Conservation (phyloP, 2,888 invertebrate genomes). For the Nephrotoma flavescens region DNA sequence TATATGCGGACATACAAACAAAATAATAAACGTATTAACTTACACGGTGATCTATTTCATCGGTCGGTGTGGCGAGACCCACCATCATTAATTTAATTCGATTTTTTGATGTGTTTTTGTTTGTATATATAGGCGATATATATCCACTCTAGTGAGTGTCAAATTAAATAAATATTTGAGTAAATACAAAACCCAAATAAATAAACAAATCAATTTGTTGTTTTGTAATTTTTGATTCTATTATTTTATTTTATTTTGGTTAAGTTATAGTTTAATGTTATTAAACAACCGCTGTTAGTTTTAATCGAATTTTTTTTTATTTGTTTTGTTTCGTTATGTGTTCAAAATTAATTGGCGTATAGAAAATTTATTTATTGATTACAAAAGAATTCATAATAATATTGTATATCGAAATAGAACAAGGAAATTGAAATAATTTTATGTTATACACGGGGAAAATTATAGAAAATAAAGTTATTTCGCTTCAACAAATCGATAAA, state of each 20-base stretch:
- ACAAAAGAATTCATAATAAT: not conserved
- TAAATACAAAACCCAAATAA: not conserved
- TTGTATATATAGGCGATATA: not conserved
- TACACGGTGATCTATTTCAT: not conserved
- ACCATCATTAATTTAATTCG: not conserved
- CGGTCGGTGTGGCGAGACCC: not conserved
- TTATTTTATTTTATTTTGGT: not conserved
- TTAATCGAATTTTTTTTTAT: not conserved
- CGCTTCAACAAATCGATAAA: not conserved
- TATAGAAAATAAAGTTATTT: not conserved
- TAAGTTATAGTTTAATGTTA: not conserved
- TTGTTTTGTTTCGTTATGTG: not conserved
- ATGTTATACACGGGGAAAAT: not conserved
- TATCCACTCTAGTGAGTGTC: not conserved
- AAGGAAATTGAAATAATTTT: not conserved
- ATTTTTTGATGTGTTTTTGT: not conserved
- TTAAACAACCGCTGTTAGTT: not conserved
- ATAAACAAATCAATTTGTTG: not conserved
- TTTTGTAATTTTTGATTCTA: not conserved
- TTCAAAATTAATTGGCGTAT: not conserved
- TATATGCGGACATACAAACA: no score
- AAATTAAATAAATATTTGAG: not conserved
- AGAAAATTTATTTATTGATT: not conserved
- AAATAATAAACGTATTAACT: not conserved
- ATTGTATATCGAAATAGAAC: not conserved